Conservation (phyloP, 2,888 invertebrate genomes). For the Suillia variegata region DNA sequence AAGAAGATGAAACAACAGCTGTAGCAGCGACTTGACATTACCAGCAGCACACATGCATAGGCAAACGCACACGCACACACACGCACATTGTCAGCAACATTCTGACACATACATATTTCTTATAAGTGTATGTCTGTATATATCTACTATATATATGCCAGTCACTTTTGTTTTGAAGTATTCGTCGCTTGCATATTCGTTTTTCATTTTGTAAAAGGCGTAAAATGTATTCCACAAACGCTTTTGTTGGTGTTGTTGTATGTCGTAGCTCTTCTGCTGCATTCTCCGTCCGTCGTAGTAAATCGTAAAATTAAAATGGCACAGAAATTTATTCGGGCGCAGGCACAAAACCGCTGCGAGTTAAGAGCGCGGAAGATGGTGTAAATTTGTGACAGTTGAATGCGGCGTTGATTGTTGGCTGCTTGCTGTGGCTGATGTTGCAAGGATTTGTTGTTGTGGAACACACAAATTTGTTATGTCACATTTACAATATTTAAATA, state of each 20-base stretch:
- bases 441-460: background rate
- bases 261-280: too few species aligned
- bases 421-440: background rate
- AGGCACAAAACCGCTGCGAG: background rate
- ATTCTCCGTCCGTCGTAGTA: too few species aligned
- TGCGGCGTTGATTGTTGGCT: background rate
- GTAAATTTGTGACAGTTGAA: background rate
- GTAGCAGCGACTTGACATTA: background rate
- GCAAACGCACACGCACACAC: background rate
- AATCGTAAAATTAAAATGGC: constrained; percentile 39
- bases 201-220: constrained; percentile 19
- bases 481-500: background rate
- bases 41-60: background rate
- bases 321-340: background rate
- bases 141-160: background rate
- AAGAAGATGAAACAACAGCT: background rate
- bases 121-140: background rate
- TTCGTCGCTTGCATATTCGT: constrained; percentile 13
- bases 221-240: background rate
- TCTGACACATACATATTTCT: background rate
- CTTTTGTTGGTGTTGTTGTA: too few species aligned
- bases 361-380: background rate
- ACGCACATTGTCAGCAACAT: background rate
- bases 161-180: background rate
- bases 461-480: background rate